Evolutionary conservation across 2,797 vertebrate genomes (phyloP).

Genomic region (Denticeps clupeoides): DNA sequence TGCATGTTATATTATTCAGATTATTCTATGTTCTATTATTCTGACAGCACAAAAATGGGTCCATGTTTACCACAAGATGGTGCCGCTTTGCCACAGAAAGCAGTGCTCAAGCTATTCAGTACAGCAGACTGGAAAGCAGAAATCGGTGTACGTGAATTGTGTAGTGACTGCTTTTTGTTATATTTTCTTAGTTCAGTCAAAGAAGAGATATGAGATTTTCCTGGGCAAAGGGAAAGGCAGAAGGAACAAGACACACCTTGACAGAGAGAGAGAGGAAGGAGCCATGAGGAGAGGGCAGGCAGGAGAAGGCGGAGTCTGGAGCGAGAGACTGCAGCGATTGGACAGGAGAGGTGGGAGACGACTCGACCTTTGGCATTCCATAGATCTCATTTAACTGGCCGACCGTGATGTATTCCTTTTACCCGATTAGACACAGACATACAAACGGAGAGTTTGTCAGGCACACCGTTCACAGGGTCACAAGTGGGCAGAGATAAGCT

Average conservation of each 20-base stretch:
- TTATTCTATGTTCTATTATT: no score
- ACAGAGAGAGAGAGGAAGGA: conserved; percentile 63
- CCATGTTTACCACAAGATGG: no score
- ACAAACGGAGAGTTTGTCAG: not conserved
- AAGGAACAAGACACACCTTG: conserved; percentile 65
- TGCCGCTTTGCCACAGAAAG: no score
- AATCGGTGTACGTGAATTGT: no score
- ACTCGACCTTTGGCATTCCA: conserved; percentile 62
- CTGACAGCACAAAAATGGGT: no score
- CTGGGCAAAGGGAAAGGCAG: not conserved
- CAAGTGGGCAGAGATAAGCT: not conserved
- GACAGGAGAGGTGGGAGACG: conserved; percentile 56
- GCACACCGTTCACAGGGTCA: not conserved
- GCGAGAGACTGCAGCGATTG: conserved; percentile 42
- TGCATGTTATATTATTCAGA: no score
- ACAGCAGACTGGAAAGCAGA: no score
- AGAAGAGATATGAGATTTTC: conserved; percentile 28
- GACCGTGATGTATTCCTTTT: conserved; percentile 72
- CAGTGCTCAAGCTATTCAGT: no score
- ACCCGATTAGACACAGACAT: not conserved
- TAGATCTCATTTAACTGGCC: conserved; percentile 74
- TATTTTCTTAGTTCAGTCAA: no score
- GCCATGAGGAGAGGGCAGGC: conserved; percentile 56
- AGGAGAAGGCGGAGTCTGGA: conserved; percentile 47
- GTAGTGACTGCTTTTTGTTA: no score